A percentile compares a stretch with the other conserved stretches of the same genome.
Conservation (phyloP, 1,140 invertebrate species). For the Bombus sylvicola region DNA sequence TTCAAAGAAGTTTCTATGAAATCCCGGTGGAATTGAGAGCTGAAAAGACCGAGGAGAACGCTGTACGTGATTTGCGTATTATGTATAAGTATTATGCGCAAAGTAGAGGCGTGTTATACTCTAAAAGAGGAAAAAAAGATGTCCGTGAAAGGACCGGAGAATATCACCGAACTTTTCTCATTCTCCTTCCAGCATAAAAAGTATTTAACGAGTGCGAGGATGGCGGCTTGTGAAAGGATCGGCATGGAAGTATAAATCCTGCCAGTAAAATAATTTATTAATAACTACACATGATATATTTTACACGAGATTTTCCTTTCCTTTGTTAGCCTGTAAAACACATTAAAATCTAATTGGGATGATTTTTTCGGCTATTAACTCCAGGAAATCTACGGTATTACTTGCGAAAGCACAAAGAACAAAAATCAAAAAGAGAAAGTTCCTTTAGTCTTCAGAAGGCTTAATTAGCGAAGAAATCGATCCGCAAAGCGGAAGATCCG, state of each 20-base stretch:
- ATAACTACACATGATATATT: background rate
- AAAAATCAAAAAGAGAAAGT: background rate
- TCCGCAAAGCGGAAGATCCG: background rate
- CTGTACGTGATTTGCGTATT: constrained; percentile 14
- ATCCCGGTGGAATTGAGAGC: background rate
- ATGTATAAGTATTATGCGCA: background rate
- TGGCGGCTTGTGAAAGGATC: background rate
- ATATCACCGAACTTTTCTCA: constrained; percentile 25
- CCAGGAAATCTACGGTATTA: background rate
- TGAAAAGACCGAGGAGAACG: no score
- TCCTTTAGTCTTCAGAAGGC: background rate
- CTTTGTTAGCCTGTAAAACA: background rate
- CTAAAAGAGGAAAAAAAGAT: background rate
- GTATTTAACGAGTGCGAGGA: background rate
- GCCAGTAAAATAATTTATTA: background rate
- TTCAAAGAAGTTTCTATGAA: background rate
- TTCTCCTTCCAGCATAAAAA: background rate
- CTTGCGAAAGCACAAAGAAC: background rate
- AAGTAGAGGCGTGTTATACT: background rate
- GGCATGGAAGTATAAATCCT: background rate
- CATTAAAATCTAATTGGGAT: no score
- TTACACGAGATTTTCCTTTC: background rate
- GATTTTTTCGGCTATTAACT: background rate
- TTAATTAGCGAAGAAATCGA: background rate
- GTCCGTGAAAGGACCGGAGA: background rate